Evolutionary conservation across 2,888 invertebrate species (phyloP).

Genomic region (Drosophila tanythrix): DNA sequence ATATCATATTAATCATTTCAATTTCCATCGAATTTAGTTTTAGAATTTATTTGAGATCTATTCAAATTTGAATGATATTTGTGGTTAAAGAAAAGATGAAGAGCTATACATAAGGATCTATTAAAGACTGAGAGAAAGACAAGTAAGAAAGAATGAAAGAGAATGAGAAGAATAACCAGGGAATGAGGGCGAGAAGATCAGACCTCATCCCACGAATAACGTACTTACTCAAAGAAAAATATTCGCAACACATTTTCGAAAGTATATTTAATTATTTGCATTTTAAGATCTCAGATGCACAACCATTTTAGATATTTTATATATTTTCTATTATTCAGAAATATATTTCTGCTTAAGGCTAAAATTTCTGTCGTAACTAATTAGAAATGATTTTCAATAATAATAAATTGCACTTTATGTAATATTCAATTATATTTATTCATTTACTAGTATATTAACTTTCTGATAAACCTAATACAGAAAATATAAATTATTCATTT

Average conservation of each 20-base stretch:
- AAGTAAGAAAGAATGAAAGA: neutral
- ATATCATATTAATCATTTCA: neutral
- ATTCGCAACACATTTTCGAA: neutral
- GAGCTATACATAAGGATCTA: rapidly evolving
- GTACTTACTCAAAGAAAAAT: neutral
- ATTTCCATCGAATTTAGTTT: neutral
- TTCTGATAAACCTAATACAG: neutral
- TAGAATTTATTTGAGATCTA: neutral
- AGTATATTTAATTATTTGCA: neutral
- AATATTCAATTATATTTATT: neutral
- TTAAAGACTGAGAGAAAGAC: neutral
- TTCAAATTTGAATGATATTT: neutral
- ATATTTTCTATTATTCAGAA: neutral
- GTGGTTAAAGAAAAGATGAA: neutral
- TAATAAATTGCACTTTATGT: neutral
- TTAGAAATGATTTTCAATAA: neutral
- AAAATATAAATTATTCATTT: neutral
- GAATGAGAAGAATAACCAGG: neutral
- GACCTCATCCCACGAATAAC: neutral
- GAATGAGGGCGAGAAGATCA: neutral
- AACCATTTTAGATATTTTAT: neutral
- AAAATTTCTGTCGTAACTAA: neutral
- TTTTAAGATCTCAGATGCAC: no score
- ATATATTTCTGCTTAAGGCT: neutral
- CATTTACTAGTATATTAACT: neutral